These are phyloP conservation scores for Cryptoprocta ferox DNA, from an alignment of 2,797 vertebrate species.

Conservation along the genomic window DNA sequence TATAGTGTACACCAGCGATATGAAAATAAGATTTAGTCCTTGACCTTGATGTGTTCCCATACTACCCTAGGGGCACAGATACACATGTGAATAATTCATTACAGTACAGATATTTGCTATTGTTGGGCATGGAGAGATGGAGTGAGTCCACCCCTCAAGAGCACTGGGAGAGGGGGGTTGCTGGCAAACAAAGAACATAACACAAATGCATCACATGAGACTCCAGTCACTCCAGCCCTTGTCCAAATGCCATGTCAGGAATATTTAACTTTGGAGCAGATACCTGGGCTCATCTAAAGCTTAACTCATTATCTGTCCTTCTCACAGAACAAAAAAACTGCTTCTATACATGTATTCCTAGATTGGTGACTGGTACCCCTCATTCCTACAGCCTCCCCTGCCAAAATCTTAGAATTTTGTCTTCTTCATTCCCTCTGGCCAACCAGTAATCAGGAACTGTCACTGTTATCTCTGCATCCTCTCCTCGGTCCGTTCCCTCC, in stretches of 20 bases:
- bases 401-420: neutral
- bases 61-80: neutral
- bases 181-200: neutral
- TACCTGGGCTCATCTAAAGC: neutral
- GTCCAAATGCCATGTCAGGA: neutral
- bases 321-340: neutral
- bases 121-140: neutral
- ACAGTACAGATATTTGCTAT: neutral
- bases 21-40: neutral
- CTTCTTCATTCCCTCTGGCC: neutral
- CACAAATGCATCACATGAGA: neutral
- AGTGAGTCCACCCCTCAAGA: neutral
- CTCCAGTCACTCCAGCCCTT: neutral
- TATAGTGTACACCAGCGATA: neutral
- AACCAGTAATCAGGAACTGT: neutral
- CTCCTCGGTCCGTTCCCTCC: neutral
- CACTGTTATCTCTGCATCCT: neutral
- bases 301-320: neutral
- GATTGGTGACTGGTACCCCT: neutral
- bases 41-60: neutral
- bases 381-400: neutral
- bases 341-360: neutral
- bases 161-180: neutral
- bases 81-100: neutral
- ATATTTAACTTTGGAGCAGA: neutral